Evolutionary conservation across 2,797 vertebrate genomes (phyloP).

Genomic region (Trachurus trachurus): DNA sequence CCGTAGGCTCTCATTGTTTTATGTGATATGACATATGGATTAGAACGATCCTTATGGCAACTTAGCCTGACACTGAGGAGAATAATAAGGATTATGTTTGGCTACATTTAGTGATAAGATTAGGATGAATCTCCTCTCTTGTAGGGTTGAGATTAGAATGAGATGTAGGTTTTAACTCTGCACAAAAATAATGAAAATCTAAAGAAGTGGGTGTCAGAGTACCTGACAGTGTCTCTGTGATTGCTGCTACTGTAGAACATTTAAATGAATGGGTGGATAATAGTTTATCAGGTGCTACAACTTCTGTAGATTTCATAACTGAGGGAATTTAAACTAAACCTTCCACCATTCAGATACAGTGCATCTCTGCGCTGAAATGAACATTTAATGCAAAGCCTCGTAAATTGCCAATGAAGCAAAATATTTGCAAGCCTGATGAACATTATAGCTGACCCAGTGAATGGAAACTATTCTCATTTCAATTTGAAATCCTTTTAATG

Average conservation of each 20-base stretch:
- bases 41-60: conserved; percentile 69
- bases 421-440: conserved; percentile 77
- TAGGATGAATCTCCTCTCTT: conserved; percentile 76
- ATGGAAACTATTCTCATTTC: conserved; percentile 75
- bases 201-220: conserved; percentile 40
- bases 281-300: conserved; percentile 1
- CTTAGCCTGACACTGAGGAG: conserved; percentile 78
- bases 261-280: conserved; percentile 47
- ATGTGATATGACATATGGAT: conserved; percentile 79
- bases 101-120: conserved; percentile 83
- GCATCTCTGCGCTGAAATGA: conserved; percentile 57
- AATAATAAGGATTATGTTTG: conserved; percentile 82
- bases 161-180: conserved; percentile 66
- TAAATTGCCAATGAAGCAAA: conserved; percentile 81
- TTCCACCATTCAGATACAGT: conserved; percentile 48
- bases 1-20: conserved; percentile 76
- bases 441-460: conserved; percentile 73
- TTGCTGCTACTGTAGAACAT: conserved; percentile 33
- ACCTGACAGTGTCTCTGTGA: conserved; percentile 24
- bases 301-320: conserved; percentile 39
- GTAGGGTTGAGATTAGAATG: conserved; percentile 76
- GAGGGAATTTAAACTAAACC: conserved; percentile 48
- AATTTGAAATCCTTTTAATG: conserved; percentile 82
- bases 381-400: conserved; percentile 56
- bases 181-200: conserved; percentile 45